Percentiles rank a stretch among this genome's conserved stretches.
These are phyloP conservation scores for Muscicapa striata DNA, from an alignment of 2,797 vertebrate genomes.

Conservation along the genomic window DNA sequence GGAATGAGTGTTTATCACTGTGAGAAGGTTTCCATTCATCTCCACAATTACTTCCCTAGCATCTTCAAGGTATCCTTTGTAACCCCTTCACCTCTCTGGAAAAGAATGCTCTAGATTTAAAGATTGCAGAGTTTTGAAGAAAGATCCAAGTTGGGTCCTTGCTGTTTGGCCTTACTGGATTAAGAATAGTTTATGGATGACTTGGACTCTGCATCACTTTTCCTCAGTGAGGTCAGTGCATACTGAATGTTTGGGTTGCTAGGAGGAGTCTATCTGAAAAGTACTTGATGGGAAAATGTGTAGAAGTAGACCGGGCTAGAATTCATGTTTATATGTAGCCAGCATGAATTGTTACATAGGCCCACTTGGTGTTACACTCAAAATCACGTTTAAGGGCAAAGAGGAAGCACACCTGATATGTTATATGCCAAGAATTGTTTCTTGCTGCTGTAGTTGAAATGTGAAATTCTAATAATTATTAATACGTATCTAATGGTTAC, in stretches of 20 bases:
- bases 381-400: background rate
- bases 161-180: background rate
- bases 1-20: background rate
- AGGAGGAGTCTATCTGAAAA: background rate
- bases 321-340: accelerated
- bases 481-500: background rate
- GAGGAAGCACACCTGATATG: accelerated
- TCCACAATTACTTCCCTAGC: background rate
- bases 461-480: background rate
- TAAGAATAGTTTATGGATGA: background rate
- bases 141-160: background rate
- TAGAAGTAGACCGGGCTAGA: background rate
- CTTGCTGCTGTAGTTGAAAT: background rate
- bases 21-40: background rate
- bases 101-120: background rate
- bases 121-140: background rate
- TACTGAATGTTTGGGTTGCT: background rate
- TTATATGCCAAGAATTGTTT: background rate
- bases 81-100: background rate
- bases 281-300: background rate
- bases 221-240: background rate
- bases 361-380: accelerated
- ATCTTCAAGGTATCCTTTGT: background rate
- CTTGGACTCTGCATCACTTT: background rate
- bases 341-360: accelerated